Evolutionary conservation across 2,113 vertebrate species (phyloP).

Genomic region (Aspidoscelis tigris): DNA sequence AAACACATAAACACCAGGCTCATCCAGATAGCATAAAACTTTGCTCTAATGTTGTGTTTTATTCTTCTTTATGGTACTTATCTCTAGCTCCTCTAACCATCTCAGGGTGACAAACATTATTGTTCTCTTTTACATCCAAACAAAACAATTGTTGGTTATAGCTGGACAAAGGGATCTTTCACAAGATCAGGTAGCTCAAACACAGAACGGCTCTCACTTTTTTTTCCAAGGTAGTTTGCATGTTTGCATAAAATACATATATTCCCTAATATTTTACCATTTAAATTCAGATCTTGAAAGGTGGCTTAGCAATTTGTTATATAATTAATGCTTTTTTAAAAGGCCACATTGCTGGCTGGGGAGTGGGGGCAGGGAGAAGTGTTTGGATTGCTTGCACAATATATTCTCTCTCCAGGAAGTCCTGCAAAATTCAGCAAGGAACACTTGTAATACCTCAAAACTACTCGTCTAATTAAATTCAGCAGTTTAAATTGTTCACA

Average conservation of each 20-base stretch:
- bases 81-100: too few relatives aligned
- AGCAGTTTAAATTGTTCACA: slow-evolving; percentile 12
- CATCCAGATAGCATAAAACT: background rate
- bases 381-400: slow-evolving; percentile 2
- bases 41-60: background rate
- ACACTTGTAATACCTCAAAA: slow-evolving; percentile 29
- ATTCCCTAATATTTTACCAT: background rate
- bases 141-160: background rate
- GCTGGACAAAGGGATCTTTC: too few relatives aligned
- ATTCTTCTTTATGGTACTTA: too few relatives aligned
- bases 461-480: slow-evolving; percentile 26
- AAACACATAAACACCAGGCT: background rate
- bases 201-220: background rate
- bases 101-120: too few relatives aligned
- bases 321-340: background rate
- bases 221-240: too few relatives aligned
- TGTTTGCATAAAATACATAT: too few relatives aligned
- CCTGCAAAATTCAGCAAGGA: background rate
- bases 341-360: too few relatives aligned
- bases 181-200: too few relatives aligned
- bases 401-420: background rate
- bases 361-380: background rate
- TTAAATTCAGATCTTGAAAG: background rate
- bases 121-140: background rate
- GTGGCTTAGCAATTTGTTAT: background rate